phyloP scores from a whole-genome alignment of 2,113 vertebrate genomes.

The Hippocampus mohnikei region DNA sequence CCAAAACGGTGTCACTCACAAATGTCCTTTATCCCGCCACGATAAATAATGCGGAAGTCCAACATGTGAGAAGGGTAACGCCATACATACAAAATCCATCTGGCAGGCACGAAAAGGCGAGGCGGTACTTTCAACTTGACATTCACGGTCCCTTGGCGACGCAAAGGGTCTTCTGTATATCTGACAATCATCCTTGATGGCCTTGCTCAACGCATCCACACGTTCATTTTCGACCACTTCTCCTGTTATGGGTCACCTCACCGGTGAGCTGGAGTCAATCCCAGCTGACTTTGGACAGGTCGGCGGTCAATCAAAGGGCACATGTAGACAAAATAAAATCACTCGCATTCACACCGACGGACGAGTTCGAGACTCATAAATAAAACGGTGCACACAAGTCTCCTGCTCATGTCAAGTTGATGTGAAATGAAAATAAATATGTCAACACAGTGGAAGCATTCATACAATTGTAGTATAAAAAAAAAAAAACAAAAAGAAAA shows the following conservation, averaged over 20 bases:
- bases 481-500: no score
- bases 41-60: constrained; percentile 58
- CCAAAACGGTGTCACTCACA: constrained; percentile 49
- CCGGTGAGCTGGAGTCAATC: not conserved
- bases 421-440: no score
- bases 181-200: not conserved
- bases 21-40: constrained; percentile 54
- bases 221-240: not conserved
- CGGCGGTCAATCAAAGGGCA: not conserved
- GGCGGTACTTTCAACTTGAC: constrained; percentile 50
- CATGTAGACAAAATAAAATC: no score
- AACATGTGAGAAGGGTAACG: constrained; percentile 42
- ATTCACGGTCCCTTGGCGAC: constrained; percentile 9
- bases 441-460: no score
- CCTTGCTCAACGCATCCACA: not conserved
- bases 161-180: not conserved
- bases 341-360: not conserved
- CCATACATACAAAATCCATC: constrained; percentile 33
- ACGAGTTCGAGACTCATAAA: not conserved
- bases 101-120: constrained; percentile 24
- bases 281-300: not conserved
- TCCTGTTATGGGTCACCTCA: not conserved
- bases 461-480: no score
- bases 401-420: no score
- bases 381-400: no score